These are phyloP conservation scores for Spodoptera exigua DNA, from an alignment of 2,888 invertebrate genomes.

Conservation along the genomic window DNA sequence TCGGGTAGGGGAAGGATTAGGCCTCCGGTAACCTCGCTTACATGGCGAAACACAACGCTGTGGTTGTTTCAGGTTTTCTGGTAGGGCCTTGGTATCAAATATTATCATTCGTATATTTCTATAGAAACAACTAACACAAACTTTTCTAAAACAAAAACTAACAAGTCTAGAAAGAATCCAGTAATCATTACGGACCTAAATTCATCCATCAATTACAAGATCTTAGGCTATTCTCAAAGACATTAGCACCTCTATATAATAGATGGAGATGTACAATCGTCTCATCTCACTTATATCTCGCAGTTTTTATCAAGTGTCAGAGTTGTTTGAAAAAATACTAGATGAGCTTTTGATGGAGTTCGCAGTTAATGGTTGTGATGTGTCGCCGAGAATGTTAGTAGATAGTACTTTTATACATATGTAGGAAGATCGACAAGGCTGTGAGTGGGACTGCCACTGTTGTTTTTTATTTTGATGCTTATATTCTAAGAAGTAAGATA, in stretches of 20 bases:
- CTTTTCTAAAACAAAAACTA: too few species aligned
- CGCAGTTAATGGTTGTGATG: constrained; percentile 50
- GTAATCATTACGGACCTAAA: background rate
- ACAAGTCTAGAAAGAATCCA: too few species aligned
- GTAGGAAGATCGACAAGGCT: background rate
- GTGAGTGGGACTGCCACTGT: background rate
- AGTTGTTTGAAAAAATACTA: constrained; percentile 46
- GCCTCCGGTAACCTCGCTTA: too few species aligned
- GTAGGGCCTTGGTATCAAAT: too few species aligned
- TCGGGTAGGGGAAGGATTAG: too few species aligned
- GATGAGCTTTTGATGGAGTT: constrained; percentile 61
- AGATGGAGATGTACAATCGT: constrained; percentile 20
- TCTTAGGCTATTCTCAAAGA: constrained; percentile 19
- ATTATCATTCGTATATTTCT: too few species aligned
- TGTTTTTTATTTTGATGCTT: too few species aligned
- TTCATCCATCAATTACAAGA: constrained; percentile 6
- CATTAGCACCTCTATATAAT: too few species aligned
- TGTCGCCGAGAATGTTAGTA: constrained; percentile 35
- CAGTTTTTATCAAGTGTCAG: constrained; percentile 39
- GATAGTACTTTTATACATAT: background rate
- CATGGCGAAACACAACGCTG: too few species aligned
- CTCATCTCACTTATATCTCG: constrained; percentile 41
- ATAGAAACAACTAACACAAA: too few species aligned
- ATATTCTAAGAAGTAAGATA: too few species aligned
- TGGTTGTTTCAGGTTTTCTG: too few species aligned